Evolutionary conservation across 2,888 invertebrate species (phyloP), one percentile per base, ranked within the genome.

Genomic region (Colostygia pectinataria): DNA sequence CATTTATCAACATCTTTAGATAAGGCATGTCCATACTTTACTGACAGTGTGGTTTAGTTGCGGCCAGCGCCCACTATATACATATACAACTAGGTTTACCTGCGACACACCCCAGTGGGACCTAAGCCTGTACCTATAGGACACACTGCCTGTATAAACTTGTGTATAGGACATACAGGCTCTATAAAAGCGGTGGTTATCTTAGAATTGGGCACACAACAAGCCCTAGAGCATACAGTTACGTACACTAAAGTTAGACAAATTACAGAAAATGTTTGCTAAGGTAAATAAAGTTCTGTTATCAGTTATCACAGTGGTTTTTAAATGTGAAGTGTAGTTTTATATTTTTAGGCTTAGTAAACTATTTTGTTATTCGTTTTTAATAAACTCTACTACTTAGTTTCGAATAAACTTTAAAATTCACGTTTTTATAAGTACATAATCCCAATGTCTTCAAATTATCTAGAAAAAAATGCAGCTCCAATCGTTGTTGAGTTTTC

Each of bases 181-280:
- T 78, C 77, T 90, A 90, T 90, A 90, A 77, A 90, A 90, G 77
- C 80, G 63, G 72, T 68, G 61, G 81, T 70, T 84, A 83, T 81
- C 80, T 74, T 54, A 80, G 77, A 77, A 78, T 89, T 87, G 65
- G 85, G 78, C 79, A 89, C 89, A 88, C 73, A 77, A 72, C 82
- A 68, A 79, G 80, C 76, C 82, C 78, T 84, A 83, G 80, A 70
- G 80, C 80, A 73, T 68, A 78, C 66, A 69, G 74, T 77, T 72
- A 74, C 74, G 72, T 74, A 80, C 76, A 63, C 64, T 78, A 74
- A 71, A 75, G 57, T 73, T 68, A 74, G 69, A 68, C 50, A 76
- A 74, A 74, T 69, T 68, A 73, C 66, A 68, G 63, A 85, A 80
- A 80, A 90, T 90, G 90, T 84, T 84, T 65, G 77, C 78, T 52